Evolutionary conservation across 2,888 invertebrate genomes (phyloP).

Genomic region (Rhingia rostrata): DNA sequence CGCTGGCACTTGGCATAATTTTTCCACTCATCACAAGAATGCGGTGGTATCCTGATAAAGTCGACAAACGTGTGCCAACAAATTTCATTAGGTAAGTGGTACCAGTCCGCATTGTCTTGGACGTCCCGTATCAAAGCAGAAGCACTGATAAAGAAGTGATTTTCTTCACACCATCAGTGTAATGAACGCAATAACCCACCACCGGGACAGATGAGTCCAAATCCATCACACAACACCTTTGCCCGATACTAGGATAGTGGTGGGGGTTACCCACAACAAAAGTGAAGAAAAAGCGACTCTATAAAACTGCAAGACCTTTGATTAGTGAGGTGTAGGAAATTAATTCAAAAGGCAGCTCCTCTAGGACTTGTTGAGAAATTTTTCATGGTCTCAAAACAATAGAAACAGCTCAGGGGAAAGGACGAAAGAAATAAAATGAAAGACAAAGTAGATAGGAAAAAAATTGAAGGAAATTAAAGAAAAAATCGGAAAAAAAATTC

Average conservation of each 20-base stretch:
- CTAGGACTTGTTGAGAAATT: slow-evolving; percentile 59
- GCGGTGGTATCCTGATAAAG: slow-evolving; percentile 44
- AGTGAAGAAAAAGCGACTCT: slow-evolving; percentile 10
- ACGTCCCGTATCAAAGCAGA: slow-evolving; percentile 3
- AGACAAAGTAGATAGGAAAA: slow-evolving; percentile 25
- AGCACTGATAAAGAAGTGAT: slow-evolving; percentile 57
- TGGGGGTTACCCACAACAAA: slow-evolving; percentile 20
- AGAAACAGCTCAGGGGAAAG: slow-evolving; percentile 46
- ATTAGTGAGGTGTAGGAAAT: slow-evolving; percentile 74
- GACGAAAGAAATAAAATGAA: slow-evolving; percentile 22
- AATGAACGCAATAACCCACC: slow-evolving; percentile 46
- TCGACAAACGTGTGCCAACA: slow-evolving; percentile 49
- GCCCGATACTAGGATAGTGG: slow-evolving; percentile 5
- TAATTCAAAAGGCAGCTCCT: slow-evolving; percentile 72
- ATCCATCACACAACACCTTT: slow-evolving; percentile 70
- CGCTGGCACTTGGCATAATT: slow-evolving; percentile 57
- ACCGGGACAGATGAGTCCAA: slow-evolving; percentile 59
- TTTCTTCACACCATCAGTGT: slow-evolving; percentile 45
- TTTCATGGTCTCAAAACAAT: slow-evolving; percentile 70
- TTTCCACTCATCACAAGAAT: slow-evolving; percentile 55
- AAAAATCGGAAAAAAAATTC: slow-evolving; percentile 48
- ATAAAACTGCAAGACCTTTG: slow-evolving; percentile 49
- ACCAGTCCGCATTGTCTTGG: slow-evolving; percentile 29
- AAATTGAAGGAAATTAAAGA: slow-evolving; percentile 18
- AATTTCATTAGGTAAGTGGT: slow-evolving; percentile 68